phyloP scores from a whole-genome alignment of 2,888 invertebrate species.

The Rapana venosa region DNA sequence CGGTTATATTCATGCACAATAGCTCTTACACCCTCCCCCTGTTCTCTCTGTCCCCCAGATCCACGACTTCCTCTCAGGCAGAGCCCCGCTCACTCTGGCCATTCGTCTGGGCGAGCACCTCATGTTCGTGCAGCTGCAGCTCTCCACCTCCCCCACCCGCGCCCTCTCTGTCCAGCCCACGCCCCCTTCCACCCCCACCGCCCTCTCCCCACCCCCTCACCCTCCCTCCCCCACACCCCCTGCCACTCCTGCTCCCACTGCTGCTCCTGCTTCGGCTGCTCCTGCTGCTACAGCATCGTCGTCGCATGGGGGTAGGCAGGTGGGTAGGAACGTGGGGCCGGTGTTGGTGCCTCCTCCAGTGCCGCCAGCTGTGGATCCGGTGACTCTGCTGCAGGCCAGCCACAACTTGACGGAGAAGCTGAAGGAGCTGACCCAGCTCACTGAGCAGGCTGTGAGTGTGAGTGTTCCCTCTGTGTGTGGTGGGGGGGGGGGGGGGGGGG shows the following conservation, averaged over 20 bases:
- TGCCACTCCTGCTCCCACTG: neutral
- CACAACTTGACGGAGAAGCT: conserved; percentile 94
- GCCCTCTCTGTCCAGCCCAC: conserved; percentile 34
- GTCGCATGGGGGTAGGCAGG: neutral
- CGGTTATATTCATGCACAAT: no score
- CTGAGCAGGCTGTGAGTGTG: conserved; percentile 38
- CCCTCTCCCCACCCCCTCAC: conserved; percentile 39
- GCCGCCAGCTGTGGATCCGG: conserved; percentile 81
- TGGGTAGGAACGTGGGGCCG: neutral
- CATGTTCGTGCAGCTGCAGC: conserved; percentile 96
- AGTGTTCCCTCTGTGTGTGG: no score
- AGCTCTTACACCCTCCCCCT: no score
- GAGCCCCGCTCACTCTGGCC: conserved; percentile 94
- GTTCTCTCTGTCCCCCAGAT: conserved; percentile 81
- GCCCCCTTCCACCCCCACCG: conserved; percentile 45
- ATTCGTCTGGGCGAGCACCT: conserved; percentile 97
- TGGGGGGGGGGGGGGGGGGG: no score
- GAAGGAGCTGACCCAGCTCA: conserved; percentile 72
- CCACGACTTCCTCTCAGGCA: conserved; percentile 96
- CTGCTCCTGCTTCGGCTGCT: neutral
- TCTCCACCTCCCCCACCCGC: conserved; percentile 83
- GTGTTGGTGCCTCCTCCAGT: neutral
- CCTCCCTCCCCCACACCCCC: neutral
- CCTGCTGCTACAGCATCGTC: no score
- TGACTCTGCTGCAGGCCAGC: conserved; percentile 91